Conservation (phyloP, 2,797 vertebrate species). For the Rousettus madagascariensis region DNA sequence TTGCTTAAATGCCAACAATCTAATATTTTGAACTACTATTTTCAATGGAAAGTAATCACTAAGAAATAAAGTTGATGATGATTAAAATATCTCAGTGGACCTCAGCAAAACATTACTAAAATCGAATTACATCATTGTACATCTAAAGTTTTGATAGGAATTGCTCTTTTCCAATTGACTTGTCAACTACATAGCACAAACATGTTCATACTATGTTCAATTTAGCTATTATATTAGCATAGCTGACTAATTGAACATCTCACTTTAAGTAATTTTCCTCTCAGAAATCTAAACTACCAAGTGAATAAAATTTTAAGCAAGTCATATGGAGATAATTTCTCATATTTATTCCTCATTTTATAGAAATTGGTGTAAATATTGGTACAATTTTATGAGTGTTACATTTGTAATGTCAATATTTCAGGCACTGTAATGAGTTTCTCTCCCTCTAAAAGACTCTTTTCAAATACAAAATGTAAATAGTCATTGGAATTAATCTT, state of each 20-base stretch:
- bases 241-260: not conserved
- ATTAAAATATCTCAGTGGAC: not conserved
- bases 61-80: not conserved
- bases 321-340: not conserved
- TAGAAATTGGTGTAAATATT: slow-evolving; percentile 45
- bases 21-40: not conserved
- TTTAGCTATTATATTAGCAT: not conserved
- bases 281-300: not conserved
- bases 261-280: not conserved
- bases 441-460: slow-evolving; percentile 13
- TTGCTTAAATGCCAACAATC: not conserved
- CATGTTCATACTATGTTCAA: not conserved
- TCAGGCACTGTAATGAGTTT: slow-evolving; percentile 13
- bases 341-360: slow-evolving; percentile 45
- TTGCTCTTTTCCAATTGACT: not conserved
- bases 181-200: not conserved
- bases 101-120: not conserved
- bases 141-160: not conserved
- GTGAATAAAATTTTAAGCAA: slow-evolving; percentile 23
- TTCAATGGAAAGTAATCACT: not conserved
- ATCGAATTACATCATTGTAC: not conserved
- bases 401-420: slow-evolving; percentile 15
- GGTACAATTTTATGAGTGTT: slow-evolving; percentile 35
- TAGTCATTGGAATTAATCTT: slow-evolving; percentile 16
- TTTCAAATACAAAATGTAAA: slow-evolving; percentile 59